These are phyloP conservation scores for Pinctada fucata DNA, from an alignment of 2,888 invertebrate genomes.

Conservation along the genomic window DNA sequence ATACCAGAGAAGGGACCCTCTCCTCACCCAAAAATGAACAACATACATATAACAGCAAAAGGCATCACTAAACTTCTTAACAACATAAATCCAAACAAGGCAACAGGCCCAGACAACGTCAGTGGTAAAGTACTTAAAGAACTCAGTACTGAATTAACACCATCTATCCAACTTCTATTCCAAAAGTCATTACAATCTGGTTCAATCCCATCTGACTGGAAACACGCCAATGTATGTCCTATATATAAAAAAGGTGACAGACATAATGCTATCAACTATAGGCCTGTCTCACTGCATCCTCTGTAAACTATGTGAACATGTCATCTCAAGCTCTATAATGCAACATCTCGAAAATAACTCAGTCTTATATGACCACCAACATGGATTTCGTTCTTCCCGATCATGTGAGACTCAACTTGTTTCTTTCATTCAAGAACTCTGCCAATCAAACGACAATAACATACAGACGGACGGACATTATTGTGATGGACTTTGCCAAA, in stretches of 20 bases:
- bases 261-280: slow-evolving; percentile 18
- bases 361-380: slow-evolving; percentile 15
- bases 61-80: slow-evolving; percentile 5
- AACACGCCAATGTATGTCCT: slow-evolving; percentile 21
- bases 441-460: background rate
- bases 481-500: slow-evolving; percentile 21
- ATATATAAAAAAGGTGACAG: slow-evolving; percentile 18
- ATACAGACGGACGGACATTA: slow-evolving; percentile 15
- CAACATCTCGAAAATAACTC: slow-evolving; percentile 11
- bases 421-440: background rate
- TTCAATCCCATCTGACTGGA: slow-evolving; percentile 22
- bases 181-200: background rate
- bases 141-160: background rate
- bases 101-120: slow-evolving; percentile 13
- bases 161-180: slow-evolving; percentile 8
- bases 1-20: slow-evolving; percentile 12
- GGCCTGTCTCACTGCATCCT: slow-evolving; percentile 23
- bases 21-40: slow-evolving; percentile 1
- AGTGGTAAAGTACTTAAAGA: slow-evolving; percentile 9
- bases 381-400: slow-evolving; percentile 5
- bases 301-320: slow-evolving; percentile 25
- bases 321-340: slow-evolving; percentile 20
- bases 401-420: slow-evolving; percentile 16
- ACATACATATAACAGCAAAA: background rate
- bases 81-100: slow-evolving; percentile 18